These are phyloP conservation scores for Chaunax sp. DNA, from an alignment of 2,797 vertebrate species.

Conservation along the genomic window DNA sequence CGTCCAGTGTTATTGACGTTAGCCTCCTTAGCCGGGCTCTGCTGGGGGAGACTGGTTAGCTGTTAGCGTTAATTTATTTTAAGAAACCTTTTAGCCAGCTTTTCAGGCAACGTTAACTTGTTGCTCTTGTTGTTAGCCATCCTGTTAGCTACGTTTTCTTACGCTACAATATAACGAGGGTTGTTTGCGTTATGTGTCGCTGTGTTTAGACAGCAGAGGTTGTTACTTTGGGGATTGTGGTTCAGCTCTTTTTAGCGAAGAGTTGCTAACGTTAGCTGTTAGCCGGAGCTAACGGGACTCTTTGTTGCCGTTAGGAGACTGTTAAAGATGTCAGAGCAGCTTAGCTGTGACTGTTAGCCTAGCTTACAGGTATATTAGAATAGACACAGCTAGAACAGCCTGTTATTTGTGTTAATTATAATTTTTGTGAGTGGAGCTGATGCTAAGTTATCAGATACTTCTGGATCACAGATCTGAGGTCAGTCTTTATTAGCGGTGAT, in stretches of 20 bases:
- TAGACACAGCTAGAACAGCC: background rate
- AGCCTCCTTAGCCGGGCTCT: background rate
- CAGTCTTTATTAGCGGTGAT: background rate
- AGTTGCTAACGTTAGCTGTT: conserved; percentile 26
- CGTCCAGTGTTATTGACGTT: conserved; percentile 18
- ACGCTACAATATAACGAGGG: background rate
- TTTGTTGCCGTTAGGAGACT: conserved; percentile 46
- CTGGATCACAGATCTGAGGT: background rate
- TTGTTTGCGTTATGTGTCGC: conserved; percentile 3
- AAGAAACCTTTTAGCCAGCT: background rate
- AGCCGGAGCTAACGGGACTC: conserved; percentile 43
- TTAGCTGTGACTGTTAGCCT: conserved; percentile 23
- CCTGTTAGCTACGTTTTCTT: background rate
- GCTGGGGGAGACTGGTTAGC: background rate
- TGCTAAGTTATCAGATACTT: conserved; percentile 5
- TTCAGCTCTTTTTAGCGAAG: background rate
- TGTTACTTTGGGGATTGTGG: too few species aligned
- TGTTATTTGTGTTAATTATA: background rate
- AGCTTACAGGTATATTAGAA: background rate
- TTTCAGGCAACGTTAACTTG: background rate
- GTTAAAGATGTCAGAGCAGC: conserved; percentile 9
- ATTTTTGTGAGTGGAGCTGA: background rate
- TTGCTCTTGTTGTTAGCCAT: background rate
- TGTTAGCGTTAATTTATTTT: background rate
- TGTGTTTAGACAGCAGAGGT: background rate